Evolutionary conservation across 1,140 invertebrate species (phyloP).

Genomic region (Cepaea nemoralis): DNA sequence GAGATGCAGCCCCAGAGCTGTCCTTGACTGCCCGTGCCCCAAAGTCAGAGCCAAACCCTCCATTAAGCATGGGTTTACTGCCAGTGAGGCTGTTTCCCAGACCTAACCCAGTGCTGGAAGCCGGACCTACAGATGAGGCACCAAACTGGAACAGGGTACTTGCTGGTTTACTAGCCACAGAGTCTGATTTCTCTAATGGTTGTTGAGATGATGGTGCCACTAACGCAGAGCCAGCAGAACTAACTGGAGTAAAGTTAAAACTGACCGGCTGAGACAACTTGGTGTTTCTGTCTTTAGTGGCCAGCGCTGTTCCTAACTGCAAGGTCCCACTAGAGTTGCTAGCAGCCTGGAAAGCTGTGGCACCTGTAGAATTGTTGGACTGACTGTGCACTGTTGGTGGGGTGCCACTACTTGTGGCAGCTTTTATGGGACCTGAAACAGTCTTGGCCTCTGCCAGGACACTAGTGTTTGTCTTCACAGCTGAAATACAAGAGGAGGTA

Average conservation of each 20-base stretch:
- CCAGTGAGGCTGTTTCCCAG: conserved; percentile 10
- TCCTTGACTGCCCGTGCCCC: no score
- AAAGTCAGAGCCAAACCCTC: conserved; percentile 8
- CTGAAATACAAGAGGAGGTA: not conserved
- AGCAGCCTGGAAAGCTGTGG: conserved; percentile 1
- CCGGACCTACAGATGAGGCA: not conserved
- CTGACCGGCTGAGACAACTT: not conserved
- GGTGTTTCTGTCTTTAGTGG: not conserved
- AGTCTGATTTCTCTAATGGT: not conserved
- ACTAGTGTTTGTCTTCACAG: not conserved
- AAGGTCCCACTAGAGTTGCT: not conserved
- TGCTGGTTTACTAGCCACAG: not conserved
- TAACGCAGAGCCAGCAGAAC: not conserved
- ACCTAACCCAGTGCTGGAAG: not conserved
- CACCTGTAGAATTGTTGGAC: not conserved
- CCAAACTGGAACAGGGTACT: conserved; percentile 25
- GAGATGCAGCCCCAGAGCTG: not conserved
- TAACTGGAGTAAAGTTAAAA: not conserved
- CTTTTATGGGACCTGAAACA: not conserved
- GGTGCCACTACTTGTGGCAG: not conserved
- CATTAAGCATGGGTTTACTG: conserved; percentile 13
- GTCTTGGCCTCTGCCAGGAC: not conserved
- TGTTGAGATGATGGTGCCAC: not conserved
- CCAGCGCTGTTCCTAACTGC: not conserved
- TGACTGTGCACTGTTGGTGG: not conserved